phyloP scores from a whole-genome alignment of 2,888 invertebrate genomes.

The Augochlorella aurata region DNA sequence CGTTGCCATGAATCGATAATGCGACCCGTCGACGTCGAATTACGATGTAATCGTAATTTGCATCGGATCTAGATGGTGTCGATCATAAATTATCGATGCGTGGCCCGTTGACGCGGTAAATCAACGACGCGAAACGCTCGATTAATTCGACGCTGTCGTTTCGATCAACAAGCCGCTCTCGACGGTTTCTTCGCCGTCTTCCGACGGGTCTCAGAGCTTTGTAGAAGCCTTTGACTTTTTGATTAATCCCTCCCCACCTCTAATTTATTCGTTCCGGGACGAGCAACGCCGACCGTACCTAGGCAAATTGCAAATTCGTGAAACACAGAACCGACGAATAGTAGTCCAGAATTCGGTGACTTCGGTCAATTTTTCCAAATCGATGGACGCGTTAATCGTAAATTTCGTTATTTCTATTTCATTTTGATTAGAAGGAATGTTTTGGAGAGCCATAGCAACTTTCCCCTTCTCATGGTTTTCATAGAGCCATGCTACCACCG shows the following conservation, averaged over 20 bases:
- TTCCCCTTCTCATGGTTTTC: no score
- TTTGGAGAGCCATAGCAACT: no score
- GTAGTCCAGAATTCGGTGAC: no score
- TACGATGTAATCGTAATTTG: slow-evolving; percentile 21
- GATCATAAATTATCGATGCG: slow-evolving; percentile 26
- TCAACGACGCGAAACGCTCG: slow-evolving; percentile 8
- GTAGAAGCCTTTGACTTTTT: not conserved
- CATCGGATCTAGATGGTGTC: slow-evolving; percentile 23
- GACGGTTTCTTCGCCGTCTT: not conserved
- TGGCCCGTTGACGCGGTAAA: slow-evolving; percentile 13
- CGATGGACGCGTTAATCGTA: no score
- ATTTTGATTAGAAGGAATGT: no score
- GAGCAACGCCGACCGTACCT: not conserved
- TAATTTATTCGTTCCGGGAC: not conserved
- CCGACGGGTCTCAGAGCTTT: not conserved
- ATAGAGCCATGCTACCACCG: no score
- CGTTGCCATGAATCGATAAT: slow-evolving; percentile 20
- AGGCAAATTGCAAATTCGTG: not conserved
- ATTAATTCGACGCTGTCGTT: slow-evolving; percentile 12
- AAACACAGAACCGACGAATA: not conserved
- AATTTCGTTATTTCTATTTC: no score
- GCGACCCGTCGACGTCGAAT: slow-evolving; percentile 13
- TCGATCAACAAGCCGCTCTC: not conserved
- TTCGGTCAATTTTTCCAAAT: no score
- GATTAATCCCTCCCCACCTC: not conserved